Base-by-base conservation (phyloP, 1,140 invertebrate genomes). In the Augochlora pura region DNA sequence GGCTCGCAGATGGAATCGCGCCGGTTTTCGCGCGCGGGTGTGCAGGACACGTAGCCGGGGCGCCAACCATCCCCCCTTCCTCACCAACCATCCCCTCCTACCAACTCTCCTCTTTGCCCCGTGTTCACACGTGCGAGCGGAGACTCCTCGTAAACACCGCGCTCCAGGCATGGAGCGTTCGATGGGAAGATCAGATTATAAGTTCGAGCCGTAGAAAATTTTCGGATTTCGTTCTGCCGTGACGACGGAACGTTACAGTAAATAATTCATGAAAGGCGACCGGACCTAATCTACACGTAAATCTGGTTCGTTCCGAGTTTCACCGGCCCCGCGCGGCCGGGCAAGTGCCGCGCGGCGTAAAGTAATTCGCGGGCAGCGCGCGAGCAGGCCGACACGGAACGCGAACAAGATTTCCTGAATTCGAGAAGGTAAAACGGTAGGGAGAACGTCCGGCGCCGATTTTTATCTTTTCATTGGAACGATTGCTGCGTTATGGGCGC, bases 1-100 rank as follows among this genome's bases (percentile, higher is more conserved):
- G 59, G 59, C 62, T 32, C 32, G 67, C 49, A 65, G 59, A 72
- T 54, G 59, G 77, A 66, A 85, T 85, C 79, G 42, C 14, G 57
- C 49, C 25, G 70, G 66, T 21, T 57, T n/a, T 67, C 16, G 32
- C 72, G 32, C 16, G 32, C 72, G 32, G 38, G 59, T 27, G 60
- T 68, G 75, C 38, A 59, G 60, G 59, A 76, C 63, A 72, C 65
- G 78, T 85, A 42, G 52, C 14, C 21, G 14, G 32, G 32, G 1
- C 32, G 32, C 32, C 32, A n/a, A n/a, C n/a, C n/a, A n/a, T n/a
- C n/a, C n/a, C n/a, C n/a, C n/a, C n/a, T n/a, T n/a, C n/a, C n/a
- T n/a, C n/a, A n/a, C n/a, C n/a, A n/a, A n/a, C n/a, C n/a, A n/a
- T n/a, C n/a, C n/a, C n/a, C n/a, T n/a, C 32, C 4, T 32, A 32